Evolutionary conservation across 1,140 invertebrate species (phyloP).

Genomic region (Catajapyx aquilonaris): DNA sequence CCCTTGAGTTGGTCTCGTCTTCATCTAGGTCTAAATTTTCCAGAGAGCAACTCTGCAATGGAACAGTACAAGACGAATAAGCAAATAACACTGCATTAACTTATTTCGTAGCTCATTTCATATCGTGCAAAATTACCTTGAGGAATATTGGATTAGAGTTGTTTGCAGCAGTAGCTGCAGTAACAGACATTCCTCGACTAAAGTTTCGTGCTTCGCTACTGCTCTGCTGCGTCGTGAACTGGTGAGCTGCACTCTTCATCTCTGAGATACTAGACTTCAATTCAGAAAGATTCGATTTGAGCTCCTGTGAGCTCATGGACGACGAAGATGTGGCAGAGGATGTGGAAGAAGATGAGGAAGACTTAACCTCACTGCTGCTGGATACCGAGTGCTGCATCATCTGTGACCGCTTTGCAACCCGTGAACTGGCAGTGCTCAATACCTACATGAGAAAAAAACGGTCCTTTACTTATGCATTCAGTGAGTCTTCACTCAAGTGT

Average conservation of each 20-base stretch:
- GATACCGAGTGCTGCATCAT: not conserved
- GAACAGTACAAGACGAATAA: too few species aligned
- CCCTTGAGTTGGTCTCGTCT: constrained; percentile 16
- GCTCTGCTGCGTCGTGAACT: constrained; percentile 4
- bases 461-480: too few species aligned
- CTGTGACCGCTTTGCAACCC: constrained; percentile 5
- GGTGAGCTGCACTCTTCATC: constrained; percentile 31
- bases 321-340: not conserved
- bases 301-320: constrained; percentile 11
- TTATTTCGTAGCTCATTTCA: constrained; percentile 22
- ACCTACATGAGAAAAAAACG: not conserved
- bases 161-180: constrained; percentile 21
- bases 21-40: constrained; percentile 10
- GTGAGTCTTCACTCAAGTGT: too few species aligned
- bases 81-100: too few species aligned
- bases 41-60: too few species aligned
- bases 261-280: constrained; percentile 53
- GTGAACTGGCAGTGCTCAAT: not conserved
- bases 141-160: too few species aligned
- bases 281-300: constrained; percentile 50
- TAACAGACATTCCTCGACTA: not conserved
- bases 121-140: constrained; percentile 13
- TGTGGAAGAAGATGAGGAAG: constrained; percentile 22
- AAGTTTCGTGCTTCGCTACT: constrained; percentile 1
- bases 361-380: constrained; percentile 32